Percentiles rank a stretch among this genome's conserved stretches.
phyloP scores from a whole-genome alignment of 2,113 vertebrate genomes.

The Bufo bufo region DNA sequence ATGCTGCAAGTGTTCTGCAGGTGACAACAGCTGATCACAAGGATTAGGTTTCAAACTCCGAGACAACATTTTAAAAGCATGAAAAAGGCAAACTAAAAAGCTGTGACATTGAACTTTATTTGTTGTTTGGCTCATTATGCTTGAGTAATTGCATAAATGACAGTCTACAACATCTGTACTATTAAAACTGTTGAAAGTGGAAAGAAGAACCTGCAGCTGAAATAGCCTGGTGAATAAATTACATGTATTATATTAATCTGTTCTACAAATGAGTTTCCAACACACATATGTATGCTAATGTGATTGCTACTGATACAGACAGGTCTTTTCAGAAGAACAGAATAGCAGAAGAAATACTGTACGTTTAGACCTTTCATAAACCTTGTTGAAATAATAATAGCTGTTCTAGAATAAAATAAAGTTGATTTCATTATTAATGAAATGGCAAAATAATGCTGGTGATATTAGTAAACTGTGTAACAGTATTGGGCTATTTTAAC shows the following conservation, averaged over 20 bases:
- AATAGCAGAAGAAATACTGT: neutral
- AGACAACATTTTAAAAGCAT: neutral
- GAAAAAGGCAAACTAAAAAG: neutral
- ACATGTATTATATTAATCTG: neutral
- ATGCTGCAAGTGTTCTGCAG: too few species aligned
- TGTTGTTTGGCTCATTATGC: neutral
- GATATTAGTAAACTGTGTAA: too few species aligned
- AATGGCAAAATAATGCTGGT: neutral
- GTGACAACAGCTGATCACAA: too few species aligned
- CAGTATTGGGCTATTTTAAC: too few species aligned
- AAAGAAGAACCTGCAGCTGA: neutral
- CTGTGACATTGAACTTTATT: neutral
- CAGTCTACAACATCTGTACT: neutral
- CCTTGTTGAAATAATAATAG: neutral
- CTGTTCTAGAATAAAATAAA: neutral
- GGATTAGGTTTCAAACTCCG: too few species aligned
- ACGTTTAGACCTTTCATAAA: neutral
- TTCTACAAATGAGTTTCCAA: neutral
- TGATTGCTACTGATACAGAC: neutral
- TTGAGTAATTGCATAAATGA: neutral
- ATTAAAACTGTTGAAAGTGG: neutral
- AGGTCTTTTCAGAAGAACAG: neutral
- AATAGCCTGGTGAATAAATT: neutral
- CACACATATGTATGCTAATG: conserved; percentile 9
- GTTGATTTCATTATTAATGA: neutral